Conservation (phyloP, 2,113 vertebrate genomes). For the Brachyhypopomus gauderio region DNA sequence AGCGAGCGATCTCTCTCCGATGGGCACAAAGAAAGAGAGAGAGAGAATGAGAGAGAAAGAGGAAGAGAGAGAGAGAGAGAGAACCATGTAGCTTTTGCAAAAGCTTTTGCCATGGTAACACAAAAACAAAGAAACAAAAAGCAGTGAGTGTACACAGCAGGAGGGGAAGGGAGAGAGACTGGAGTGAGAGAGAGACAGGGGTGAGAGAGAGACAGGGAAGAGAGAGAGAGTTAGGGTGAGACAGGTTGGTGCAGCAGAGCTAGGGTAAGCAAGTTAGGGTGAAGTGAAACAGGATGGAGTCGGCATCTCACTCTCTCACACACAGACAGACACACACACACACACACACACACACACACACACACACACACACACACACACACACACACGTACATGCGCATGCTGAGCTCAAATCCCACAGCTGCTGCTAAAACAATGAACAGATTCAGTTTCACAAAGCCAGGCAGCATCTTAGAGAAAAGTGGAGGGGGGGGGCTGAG, state of each 20-base stretch:
- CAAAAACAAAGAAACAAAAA: conserved; percentile 44
- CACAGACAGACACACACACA: no score
- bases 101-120: conserved; percentile 19
- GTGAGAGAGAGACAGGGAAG: not conserved
- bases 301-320: no score
- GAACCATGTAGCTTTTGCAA: conserved; percentile 30
- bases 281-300: no score
- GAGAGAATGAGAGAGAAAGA: conserved; percentile 11
- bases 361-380: conserved; percentile 22
- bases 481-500: conserved; percentile 5
- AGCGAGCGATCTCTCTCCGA: not conserved
- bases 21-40: not conserved
- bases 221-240: conserved; percentile 20
- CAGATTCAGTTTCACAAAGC: conserved; percentile 61
- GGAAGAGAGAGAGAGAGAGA: conserved; percentile 19
- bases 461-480: conserved; percentile 44
- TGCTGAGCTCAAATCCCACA: conserved; percentile 52
- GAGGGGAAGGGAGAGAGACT: no score
- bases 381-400: conserved; percentile 41
- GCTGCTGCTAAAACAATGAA: conserved; percentile 59
- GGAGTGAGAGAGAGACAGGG: no score
- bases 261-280: not conserved
- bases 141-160: not conserved
- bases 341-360: no score
- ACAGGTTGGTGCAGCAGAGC: conserved; percentile 23